These are phyloP conservation scores for Tiaroga cobitis DNA, from an alignment of 2,797 vertebrate genomes.

Conservation along the genomic window DNA sequence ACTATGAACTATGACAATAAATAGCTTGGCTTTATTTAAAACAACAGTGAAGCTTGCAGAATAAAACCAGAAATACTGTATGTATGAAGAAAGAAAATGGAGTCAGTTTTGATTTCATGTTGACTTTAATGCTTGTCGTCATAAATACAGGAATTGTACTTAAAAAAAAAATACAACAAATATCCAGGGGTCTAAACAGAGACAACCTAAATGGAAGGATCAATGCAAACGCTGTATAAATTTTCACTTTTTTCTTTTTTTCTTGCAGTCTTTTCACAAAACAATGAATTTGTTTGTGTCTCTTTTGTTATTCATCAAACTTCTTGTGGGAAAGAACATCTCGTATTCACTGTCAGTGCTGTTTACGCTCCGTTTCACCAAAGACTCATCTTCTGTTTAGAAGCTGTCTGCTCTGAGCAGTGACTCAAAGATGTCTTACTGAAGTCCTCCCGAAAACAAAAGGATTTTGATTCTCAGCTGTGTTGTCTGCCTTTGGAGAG, in stretches of 20 bases:
- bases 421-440: conserved; percentile 53
- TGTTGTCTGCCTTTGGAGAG: conserved; percentile 4
- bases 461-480: not conserved
- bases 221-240: conserved; percentile 22
- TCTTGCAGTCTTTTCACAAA: conserved; percentile 27
- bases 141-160: not conserved
- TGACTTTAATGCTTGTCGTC: conserved; percentile 2
- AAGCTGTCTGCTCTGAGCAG: conserved; percentile 57
- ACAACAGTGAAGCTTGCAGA: not conserved
- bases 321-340: conserved; percentile 44
- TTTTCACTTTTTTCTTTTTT: conserved; percentile 27
- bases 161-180: not conserved
- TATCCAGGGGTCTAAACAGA: conserved; percentile 8
- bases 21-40: not conserved
- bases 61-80: not conserved
- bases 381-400: conserved; percentile 49
- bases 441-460: conserved; percentile 27
- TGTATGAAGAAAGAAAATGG: not conserved
- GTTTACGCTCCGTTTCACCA: conserved; percentile 60
- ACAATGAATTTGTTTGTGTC: conserved; percentile 31
- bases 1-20: not conserved
- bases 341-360: conserved; percentile 47
- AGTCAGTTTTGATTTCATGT: conserved; percentile 1
- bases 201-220: conserved; percentile 30
- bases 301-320: conserved; percentile 36